A percentile compares a stretch with the other conserved stretches of the same genome.
These are phyloP conservation scores for Caenorhabditis wallacei DNA, from an alignment of 2,888 invertebrate genomes.

Conservation along the genomic window DNA sequence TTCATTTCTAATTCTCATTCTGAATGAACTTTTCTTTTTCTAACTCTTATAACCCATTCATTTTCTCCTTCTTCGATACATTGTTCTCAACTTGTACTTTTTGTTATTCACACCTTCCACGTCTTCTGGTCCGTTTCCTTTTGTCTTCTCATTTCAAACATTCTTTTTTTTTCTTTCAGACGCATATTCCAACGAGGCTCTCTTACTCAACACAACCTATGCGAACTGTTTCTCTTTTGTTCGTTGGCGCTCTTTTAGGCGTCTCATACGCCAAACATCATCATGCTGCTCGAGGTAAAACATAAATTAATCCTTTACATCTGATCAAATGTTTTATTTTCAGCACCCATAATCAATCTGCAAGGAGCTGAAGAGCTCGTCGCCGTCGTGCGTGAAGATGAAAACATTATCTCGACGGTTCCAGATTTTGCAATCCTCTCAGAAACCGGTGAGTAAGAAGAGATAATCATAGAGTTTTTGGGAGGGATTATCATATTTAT, in stretches of 20 bases:
- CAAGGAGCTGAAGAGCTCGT: slow-evolving; percentile 80
- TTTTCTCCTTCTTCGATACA: not conserved
- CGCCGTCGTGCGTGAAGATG: slow-evolving; percentile 80
- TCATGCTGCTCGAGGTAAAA: slow-evolving; percentile 56
- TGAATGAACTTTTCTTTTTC: not conserved
- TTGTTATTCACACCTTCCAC: slow-evolving; percentile 26
- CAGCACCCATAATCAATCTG: slow-evolving; percentile 80
- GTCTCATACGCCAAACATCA: slow-evolving; percentile 55
- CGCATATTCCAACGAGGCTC: slow-evolving; percentile 59
- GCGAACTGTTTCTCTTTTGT: slow-evolving; percentile 49
- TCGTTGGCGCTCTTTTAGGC: slow-evolving; percentile 47
- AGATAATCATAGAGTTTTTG: slow-evolving; percentile 15
- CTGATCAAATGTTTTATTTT: slow-evolving; percentile 7
- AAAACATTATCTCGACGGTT: slow-evolving; percentile 78
- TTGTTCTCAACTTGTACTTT: slow-evolving; percentile 38
- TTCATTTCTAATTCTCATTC: not conserved
- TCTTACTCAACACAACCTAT: slow-evolving; percentile 47
- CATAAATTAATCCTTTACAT: not conserved
- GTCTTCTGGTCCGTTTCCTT: not conserved
- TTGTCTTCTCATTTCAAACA: slow-evolving; percentile 12
- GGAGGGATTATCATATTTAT: slow-evolving; percentile 21
- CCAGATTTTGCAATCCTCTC: slow-evolving; percentile 79
- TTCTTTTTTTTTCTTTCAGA: slow-evolving; percentile 32
- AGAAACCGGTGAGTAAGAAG: slow-evolving; percentile 76
- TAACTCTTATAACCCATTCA: not conserved